Conservation (phyloP, 92 coral and sea anemone genomes). For the Parazoanthus swiftii region DNA sequence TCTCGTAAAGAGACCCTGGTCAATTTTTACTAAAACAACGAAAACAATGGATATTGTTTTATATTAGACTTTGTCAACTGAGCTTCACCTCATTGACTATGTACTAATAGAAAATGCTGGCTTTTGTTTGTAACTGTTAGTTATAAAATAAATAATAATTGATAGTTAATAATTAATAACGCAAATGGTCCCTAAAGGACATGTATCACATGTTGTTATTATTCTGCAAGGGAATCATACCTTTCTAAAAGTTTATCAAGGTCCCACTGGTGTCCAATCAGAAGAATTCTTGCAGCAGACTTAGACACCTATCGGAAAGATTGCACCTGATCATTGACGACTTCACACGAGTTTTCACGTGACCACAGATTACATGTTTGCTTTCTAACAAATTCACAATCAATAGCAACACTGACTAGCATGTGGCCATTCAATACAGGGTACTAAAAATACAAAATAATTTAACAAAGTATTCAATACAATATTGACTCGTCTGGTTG, state of each 20-base stretch:
- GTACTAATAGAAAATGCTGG: too few species aligned
- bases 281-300: slow-evolving; percentile 32
- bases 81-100: too few species aligned
- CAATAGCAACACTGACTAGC: background rate
- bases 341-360: background rate
- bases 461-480: background rate
- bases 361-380: background rate
- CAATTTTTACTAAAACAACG: too few species aligned
- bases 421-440: background rate
- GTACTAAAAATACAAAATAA: background rate
- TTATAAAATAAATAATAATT: too few species aligned
- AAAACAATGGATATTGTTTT: too few species aligned
- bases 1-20: too few species aligned
- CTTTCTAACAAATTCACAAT: too few species aligned
- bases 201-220: background rate
- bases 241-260: slow-evolving; percentile 34
- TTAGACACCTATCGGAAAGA: background rate
- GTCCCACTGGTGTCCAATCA: slow-evolving; percentile 43
- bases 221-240: background rate
- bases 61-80: too few species aligned
- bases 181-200: background rate
- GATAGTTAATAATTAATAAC: slow-evolving; percentile 19
- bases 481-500: background rate
- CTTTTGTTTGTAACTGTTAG: too few species aligned
- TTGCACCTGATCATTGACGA: background rate